These are phyloP conservation scores for Diabrotica virgifera DNA, from an alignment of 1,140 invertebrate species.

Conservation along the genomic window DNA sequence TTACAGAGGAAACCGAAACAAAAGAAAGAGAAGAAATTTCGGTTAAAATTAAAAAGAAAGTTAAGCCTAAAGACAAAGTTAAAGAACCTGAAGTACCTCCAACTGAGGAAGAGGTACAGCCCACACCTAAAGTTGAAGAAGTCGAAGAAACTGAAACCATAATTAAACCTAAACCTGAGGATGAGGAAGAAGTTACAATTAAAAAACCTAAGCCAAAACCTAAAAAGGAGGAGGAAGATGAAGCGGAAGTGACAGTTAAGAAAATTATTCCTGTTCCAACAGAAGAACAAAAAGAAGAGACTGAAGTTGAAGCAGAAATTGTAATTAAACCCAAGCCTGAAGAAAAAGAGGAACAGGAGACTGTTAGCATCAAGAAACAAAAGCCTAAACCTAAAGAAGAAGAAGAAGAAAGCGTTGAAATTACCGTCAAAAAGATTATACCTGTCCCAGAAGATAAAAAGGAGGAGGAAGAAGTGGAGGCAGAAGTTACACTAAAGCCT, in stretches of 20 bases:
- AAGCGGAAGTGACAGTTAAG: conserved; percentile 27
- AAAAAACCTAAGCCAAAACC: conserved; percentile 51
- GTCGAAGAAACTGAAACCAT: conserved; percentile 22
- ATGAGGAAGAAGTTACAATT: conserved; percentile 29
- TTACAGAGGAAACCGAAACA: conserved; percentile 14
- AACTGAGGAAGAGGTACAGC: conserved; percentile 43
- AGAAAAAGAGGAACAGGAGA: conserved; percentile 19
- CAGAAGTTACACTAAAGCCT: conserved; percentile 18
- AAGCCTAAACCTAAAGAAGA: conserved; percentile 15
- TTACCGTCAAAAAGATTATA: conserved; percentile 57
- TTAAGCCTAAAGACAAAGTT: conserved; percentile 25
- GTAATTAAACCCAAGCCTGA: conserved; percentile 15
- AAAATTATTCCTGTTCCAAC: conserved; percentile 10
- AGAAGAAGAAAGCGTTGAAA: conserved; percentile 44
- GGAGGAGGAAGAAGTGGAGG: conserved; percentile 44
- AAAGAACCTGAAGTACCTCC: conserved; percentile 28
- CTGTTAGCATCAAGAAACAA: conserved; percentile 28
- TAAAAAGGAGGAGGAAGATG: conserved; percentile 26
- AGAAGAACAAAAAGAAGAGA: conserved; percentile 18
- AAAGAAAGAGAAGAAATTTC: conserved; percentile 38
- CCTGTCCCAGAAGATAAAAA: conserved; percentile 39
- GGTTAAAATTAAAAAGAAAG: conserved; percentile 36
- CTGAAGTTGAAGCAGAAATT: not conserved
- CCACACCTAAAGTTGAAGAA: conserved; percentile 35
- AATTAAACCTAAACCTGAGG: conserved; percentile 25